phyloP scores from a whole-genome alignment of 64 coral and sea anemone species.

The Dendronephthya gigantea region DNA sequence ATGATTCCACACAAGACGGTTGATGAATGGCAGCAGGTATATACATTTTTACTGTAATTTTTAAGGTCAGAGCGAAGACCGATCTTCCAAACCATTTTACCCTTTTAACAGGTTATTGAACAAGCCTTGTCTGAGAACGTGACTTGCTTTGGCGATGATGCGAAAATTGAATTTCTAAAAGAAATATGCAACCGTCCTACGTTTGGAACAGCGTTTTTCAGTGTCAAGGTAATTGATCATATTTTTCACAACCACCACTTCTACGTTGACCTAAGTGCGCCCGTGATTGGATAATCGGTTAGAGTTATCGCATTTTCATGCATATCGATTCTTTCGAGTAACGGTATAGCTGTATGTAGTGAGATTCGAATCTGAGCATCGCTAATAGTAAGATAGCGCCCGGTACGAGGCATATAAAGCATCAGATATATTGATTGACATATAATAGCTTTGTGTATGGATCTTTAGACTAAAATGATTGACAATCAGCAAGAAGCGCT shows the following conservation, averaged over 20 bases:
- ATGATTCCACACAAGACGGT: not conserved
- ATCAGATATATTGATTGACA: too few relatives aligned
- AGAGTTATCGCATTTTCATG: too few relatives aligned
- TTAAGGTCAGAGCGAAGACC: too few relatives aligned
- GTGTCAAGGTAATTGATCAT: not conserved
- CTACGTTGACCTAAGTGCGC: too few relatives aligned
- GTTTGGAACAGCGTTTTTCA: not conserved
- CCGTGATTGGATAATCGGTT: too few relatives aligned
- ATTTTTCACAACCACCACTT: too few relatives aligned
- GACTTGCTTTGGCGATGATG: not conserved
- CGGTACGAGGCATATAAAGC: too few relatives aligned
- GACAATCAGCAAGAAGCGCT: not conserved
- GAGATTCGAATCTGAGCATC: too few relatives aligned
- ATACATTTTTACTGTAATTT: not conserved
- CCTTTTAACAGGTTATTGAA: not conserved
- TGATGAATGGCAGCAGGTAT: constrained; percentile 3
- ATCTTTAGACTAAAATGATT: not conserved
- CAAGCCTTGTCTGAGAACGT: not conserved
- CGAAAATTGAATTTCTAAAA: not conserved
- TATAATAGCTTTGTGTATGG: not conserved
- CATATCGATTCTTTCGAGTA: too few relatives aligned
- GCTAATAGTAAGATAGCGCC: too few relatives aligned
- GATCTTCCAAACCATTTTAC: not conserved
- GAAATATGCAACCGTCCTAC: not conserved
- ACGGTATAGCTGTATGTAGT: too few relatives aligned